These are phyloP conservation scores for Lasiurus borealis DNA, from an alignment of 2,113 vertebrate genomes.

Conservation along the genomic window DNA sequence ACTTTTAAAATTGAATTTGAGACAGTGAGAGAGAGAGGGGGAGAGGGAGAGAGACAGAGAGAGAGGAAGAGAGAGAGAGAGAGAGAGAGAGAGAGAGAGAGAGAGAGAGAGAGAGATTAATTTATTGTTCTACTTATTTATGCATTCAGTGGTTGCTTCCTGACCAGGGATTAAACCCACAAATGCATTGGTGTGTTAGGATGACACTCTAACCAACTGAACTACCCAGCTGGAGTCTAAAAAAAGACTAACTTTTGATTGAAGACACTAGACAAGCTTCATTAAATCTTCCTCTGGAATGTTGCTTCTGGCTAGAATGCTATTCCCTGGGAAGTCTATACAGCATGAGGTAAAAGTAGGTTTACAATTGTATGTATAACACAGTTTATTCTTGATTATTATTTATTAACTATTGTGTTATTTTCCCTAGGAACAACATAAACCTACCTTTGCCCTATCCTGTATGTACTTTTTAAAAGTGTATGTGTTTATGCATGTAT, in stretches of 20 bases:
- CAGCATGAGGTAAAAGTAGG: background rate
- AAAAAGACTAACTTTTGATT: background rate
- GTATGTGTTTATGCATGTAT: background rate
- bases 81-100: too few species aligned
- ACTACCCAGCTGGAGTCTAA: background rate
- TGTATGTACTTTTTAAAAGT: background rate
- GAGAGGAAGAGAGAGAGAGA: too few species aligned
- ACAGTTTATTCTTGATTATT: background rate
- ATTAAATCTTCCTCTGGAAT: background rate
- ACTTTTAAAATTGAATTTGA: background rate
- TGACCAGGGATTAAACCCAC: background rate
- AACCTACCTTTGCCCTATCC: background rate
- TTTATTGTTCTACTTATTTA: background rate
- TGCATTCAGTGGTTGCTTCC: background rate
- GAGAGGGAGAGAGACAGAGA: too few species aligned
- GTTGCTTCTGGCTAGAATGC: background rate
- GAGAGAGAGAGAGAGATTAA: background rate
- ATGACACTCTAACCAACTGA: background rate
- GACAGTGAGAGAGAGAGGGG: too few species aligned
- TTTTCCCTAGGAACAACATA: background rate
- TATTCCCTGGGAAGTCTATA: background rate
- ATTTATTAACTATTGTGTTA: background rate
- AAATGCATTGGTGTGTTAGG: background rate
- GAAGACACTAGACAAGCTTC: background rate
- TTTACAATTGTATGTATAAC: background rate